Evolutionary conservation across 2,888 invertebrate genomes (phyloP), one percentile per base, ranked within the genome.

Genomic region (Octodonta nipae): DNA sequence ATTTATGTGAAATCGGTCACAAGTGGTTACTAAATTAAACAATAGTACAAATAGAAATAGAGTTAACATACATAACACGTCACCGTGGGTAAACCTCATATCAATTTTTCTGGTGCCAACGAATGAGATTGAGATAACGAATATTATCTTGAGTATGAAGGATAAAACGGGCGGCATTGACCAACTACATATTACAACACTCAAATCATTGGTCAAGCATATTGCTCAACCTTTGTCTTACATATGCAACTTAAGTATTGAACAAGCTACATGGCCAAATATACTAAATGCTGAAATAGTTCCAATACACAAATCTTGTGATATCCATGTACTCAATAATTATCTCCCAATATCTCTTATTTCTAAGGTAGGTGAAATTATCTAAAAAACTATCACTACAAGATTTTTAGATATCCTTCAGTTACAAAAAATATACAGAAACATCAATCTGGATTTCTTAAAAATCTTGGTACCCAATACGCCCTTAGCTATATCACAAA

Each of bases 401-500:
- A 20, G 20, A n/a, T 20, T 20, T n/a, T 20, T 20, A n/a, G 7
- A 7, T n/a, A 7, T 20, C n/a, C n/a, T 20, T n/a, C n/a, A 7
- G 20, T 20, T 20, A 20, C n/a, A 20, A n/a, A 20, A 20, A 20
- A 7, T n/a, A 20, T 20, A 20, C n/a, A 6, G n/a, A 20, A 20
- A 7, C 20, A 6, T 20, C n/a, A n/a, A n/a, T n/a, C n/a, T n/a
- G n/a, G n/a, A n/a, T n/a, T n/a, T n/a, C n/a, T 20, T 7, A 20
- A 20, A 20, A 20, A 20, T 20, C 20, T 20, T 20, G 20, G 20
- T n/a, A 20, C 20, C 6, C 20, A 20, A 20, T n/a, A 20, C 7
- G 20, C 20, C 20, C 20, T 20, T 20, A 20, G n/a, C 20, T 20
- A 20, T 20, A n/a, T 20, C n/a, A 20, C 20, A 7, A 20, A 20